Conservation (phyloP, 2,888 invertebrate genomes). For the Cataglyphis altisquamis region DNA sequence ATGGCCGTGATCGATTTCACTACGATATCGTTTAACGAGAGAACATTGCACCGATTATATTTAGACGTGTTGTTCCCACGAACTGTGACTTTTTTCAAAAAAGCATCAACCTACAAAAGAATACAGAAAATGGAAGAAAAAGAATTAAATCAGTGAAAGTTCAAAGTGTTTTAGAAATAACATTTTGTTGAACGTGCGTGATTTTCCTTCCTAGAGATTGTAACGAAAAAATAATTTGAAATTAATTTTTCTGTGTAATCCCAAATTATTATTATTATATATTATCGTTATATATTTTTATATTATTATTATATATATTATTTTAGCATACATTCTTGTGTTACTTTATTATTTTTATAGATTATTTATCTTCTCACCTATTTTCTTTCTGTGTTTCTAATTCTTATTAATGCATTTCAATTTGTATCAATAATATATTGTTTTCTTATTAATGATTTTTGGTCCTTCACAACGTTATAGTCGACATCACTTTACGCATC, state of each 20-base stretch:
- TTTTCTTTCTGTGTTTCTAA: background rate
- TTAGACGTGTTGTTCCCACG: background rate
- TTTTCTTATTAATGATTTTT: conserved; percentile 28
- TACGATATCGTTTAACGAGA: conserved; percentile 17
- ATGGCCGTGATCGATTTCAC: conserved; percentile 70
- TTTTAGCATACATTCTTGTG: background rate
- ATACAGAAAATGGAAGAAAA: background rate
- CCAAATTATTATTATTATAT: background rate
- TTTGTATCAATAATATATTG: conserved; percentile 22
- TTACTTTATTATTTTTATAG: background rate
- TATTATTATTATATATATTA: background rate
- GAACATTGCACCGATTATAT: background rate
- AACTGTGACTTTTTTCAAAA: background rate
- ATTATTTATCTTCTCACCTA: background rate
- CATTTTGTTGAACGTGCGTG: background rate
- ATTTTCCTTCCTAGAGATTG: background rate
- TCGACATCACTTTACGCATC: conserved; percentile 11
- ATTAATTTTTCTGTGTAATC: background rate
- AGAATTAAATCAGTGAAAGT: background rate
- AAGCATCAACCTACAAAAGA: background rate
- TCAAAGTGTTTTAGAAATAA: background rate
- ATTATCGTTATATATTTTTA: no score
- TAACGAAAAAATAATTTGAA: background rate
- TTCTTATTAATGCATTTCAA: background rate
- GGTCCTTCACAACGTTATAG: conserved; percentile 14